Conservation (phyloP, 2,113 vertebrate species). For the Anthoscopus minutus region DNA sequence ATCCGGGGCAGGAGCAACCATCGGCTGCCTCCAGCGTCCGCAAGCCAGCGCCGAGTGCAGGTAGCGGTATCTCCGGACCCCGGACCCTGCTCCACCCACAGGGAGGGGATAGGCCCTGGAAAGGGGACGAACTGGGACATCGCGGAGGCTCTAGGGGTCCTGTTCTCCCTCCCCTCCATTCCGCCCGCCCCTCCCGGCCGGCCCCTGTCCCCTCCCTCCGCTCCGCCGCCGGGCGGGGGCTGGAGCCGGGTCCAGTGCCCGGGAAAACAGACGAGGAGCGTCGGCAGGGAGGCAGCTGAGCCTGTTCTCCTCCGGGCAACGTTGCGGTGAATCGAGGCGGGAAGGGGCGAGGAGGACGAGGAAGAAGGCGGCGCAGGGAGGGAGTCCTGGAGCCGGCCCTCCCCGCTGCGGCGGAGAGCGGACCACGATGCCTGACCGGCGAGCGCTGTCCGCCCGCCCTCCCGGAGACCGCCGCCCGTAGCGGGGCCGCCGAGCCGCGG, state of each 20-base stretch:
- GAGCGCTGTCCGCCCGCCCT: neutral
- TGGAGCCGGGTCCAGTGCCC: neutral
- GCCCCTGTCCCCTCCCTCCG: neutral
- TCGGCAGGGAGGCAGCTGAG: too few relatives aligned
- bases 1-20: neutral
- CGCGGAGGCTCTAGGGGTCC: neutral
- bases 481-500: neutral
- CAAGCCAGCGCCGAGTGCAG: neutral
- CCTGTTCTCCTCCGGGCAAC: neutral
- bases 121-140: neutral
- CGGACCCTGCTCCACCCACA: too few relatives aligned
- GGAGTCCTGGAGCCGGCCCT: neutral
- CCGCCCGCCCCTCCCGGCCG: neutral
- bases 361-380: neutral
- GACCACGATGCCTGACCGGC: neutral
- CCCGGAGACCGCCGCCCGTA: neutral
- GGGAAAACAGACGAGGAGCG: neutral
- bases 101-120: neutral
- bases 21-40: neutral
- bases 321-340: neutral
- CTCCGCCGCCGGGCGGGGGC: neutral
- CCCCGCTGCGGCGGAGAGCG: neutral
- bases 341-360: neutral
- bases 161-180: neutral
- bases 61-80: neutral